These are phyloP conservation scores for Agrotis segetum DNA, from an alignment of 2,888 invertebrate genomes.

Conservation along the genomic window DNA sequence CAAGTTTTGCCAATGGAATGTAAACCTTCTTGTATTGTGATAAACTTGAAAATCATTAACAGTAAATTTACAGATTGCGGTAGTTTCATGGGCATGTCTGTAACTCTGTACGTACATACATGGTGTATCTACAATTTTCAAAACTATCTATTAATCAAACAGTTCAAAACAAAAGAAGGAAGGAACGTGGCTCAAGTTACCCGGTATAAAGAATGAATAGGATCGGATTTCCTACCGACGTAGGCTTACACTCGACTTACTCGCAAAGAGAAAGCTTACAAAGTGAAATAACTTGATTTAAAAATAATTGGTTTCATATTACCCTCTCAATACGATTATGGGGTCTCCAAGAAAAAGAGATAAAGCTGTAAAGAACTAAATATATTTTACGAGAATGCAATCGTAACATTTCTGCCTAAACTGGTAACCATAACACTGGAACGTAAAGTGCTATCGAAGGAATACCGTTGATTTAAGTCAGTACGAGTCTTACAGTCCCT, in stretches of 20 bases:
- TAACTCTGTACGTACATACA: no score
- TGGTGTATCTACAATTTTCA: no score
- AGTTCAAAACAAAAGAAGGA: conserved; percentile 20
- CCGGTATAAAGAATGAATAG: conserved; percentile 36
- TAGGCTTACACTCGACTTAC: conserved; percentile 45
- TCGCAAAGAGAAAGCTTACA: conserved; percentile 33
- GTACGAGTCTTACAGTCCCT: no score
- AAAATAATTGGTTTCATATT: conserved; percentile 33
- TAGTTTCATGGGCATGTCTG: no score
- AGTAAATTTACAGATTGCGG: no score
- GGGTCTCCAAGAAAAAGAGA: background rate
- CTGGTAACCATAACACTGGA: no score
- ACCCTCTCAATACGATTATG: background rate
- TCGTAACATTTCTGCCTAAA: no score
- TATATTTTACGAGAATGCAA: background rate
- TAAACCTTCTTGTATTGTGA: no score
- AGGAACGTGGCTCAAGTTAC: conserved; percentile 41
- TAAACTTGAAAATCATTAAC: no score
- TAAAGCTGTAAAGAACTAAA: background rate
- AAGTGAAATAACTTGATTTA: conserved; percentile 46
- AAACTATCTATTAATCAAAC: background rate
- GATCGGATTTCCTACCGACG: conserved; percentile 35
- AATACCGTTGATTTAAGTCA: no score
- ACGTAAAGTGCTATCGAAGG: no score
- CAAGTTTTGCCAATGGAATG: no score